Evolutionary conservation across 2,888 invertebrate species (phyloP).

Genomic region (Muschampia plurimacula): DNA sequence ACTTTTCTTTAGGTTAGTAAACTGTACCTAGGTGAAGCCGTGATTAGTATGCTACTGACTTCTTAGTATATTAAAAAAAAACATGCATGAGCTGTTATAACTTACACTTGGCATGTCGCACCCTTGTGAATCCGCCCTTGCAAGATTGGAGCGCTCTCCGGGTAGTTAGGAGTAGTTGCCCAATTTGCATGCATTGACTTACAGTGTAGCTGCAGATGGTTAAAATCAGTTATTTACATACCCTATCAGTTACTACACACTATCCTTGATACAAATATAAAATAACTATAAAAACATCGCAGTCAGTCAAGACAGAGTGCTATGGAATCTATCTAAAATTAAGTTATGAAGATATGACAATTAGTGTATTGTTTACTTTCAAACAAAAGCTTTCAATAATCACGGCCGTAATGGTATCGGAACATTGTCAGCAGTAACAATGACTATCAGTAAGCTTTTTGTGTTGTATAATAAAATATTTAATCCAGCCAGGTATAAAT

Average conservation of each 20-base stretch:
- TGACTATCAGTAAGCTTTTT: neutral
- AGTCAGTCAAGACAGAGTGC: too few species aligned
- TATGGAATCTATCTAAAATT: too few species aligned
- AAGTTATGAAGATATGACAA: neutral
- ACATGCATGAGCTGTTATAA: neutral
- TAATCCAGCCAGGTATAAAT: neutral
- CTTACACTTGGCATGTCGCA: neutral
- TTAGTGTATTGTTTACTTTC: neutral
- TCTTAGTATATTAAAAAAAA: too few species aligned
- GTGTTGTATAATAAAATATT: neutral
- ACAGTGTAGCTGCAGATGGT: too few species aligned
- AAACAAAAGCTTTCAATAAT: constrained; percentile 1
- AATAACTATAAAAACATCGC: too few species aligned
- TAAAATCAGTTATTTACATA: too few species aligned
- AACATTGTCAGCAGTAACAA: neutral
- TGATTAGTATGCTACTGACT: too few species aligned
- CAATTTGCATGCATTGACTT: too few species aligned
- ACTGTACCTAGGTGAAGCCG: too few species aligned
- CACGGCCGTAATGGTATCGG: neutral
- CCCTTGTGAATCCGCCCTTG: neutral
- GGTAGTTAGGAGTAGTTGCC: too few species aligned
- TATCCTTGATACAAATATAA: too few species aligned
- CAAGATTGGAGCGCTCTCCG: neutral
- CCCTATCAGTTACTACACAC: too few species aligned
- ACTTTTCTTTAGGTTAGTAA: neutral